Evolutionary conservation across 2,888 invertebrate species (phyloP).

Genomic region (Stictocephala bisonia): DNA sequence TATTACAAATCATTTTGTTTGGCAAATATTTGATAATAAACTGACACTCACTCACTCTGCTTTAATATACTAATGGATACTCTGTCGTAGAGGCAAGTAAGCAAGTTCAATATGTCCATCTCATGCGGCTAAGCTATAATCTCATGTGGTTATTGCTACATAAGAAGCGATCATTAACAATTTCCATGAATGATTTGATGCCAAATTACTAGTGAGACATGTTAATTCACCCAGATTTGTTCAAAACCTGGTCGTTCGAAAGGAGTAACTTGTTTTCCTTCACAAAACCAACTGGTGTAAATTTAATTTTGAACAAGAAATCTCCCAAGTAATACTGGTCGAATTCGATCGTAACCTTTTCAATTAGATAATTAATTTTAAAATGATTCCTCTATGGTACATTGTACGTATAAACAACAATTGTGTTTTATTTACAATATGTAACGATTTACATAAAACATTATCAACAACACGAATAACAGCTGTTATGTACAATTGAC

Average conservation of each 20-base stretch:
- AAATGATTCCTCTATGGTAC: no score
- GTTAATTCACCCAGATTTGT: conserved; percentile 40
- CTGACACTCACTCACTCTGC: conserved; percentile 48
- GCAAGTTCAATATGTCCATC: conserved; percentile 32
- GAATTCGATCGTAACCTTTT: conserved; percentile 39
- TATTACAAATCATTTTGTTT: conserved; percentile 44
- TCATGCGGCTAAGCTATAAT: neutral
- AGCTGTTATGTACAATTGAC: no score
- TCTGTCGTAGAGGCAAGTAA: conserved; percentile 19
- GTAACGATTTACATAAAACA: no score
- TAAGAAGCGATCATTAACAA: no score
- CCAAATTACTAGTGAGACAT: no score
- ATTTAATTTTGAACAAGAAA: conserved; percentile 6
- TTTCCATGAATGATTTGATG: no score
- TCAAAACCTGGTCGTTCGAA: conserved; percentile 44
- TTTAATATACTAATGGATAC: conserved; percentile 20
- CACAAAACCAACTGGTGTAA: neutral
- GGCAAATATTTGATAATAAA: conserved; percentile 37
- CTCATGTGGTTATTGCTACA: neutral
- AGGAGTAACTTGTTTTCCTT: conserved; percentile 36
- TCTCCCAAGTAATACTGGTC: conserved; percentile 12
- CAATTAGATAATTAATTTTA: no score
- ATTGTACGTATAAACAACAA: no score
- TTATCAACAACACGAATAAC: no score
- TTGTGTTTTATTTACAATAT: no score